These are phyloP conservation scores for Caenorhabditis sp. DNA, from an alignment of 2,888 invertebrate species.

Conservation along the genomic window DNA sequence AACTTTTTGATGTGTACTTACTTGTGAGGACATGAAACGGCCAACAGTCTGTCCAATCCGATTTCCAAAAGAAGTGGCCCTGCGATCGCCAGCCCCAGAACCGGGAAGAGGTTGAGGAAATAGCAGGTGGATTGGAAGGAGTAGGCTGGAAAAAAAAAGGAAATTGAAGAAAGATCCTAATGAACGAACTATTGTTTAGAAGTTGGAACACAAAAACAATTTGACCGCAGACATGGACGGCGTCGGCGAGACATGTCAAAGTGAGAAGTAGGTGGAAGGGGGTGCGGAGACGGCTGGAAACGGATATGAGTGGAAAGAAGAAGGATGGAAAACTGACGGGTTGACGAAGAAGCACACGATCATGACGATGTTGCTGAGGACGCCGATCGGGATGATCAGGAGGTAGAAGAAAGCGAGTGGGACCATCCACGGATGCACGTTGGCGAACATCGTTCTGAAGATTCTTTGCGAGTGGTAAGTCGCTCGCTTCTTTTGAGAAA, in stretches of 20 bases:
- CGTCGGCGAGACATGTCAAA: slow-evolving; percentile 58
- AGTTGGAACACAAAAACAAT: slow-evolving; percentile 54
- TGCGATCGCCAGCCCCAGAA: slow-evolving; percentile 31
- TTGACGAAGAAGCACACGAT: slow-evolving; percentile 43
- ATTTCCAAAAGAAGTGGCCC: slow-evolving; percentile 48
- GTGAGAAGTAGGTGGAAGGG: slow-evolving; percentile 60
- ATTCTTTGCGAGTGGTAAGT: not conserved
- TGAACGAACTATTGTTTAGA: slow-evolving; percentile 39
- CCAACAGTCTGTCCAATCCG: slow-evolving; percentile 45
- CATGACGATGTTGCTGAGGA: slow-evolving; percentile 55
- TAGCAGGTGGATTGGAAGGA: slow-evolving; percentile 46
- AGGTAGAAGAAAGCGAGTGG: slow-evolving; percentile 59
- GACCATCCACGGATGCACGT: slow-evolving; percentile 59
- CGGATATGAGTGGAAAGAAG: not conserved
- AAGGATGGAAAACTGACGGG: slow-evolving; percentile 19
- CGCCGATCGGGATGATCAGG: slow-evolving; percentile 49
- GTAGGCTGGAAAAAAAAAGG: slow-evolving; percentile 15
- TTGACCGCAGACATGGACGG: slow-evolving; percentile 58
- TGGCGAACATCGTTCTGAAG: slow-evolving; percentile 44
- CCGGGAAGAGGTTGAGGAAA: slow-evolving; percentile 43
- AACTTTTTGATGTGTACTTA: not conserved
- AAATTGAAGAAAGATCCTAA: not conserved
- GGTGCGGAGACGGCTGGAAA: slow-evolving; percentile 55
- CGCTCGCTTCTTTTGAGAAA: not conserved
- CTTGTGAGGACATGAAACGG: slow-evolving; percentile 43